Base-by-base conservation (phyloP, 2,113 vertebrate genomes). In the Agapornis roseicollis region DNA sequence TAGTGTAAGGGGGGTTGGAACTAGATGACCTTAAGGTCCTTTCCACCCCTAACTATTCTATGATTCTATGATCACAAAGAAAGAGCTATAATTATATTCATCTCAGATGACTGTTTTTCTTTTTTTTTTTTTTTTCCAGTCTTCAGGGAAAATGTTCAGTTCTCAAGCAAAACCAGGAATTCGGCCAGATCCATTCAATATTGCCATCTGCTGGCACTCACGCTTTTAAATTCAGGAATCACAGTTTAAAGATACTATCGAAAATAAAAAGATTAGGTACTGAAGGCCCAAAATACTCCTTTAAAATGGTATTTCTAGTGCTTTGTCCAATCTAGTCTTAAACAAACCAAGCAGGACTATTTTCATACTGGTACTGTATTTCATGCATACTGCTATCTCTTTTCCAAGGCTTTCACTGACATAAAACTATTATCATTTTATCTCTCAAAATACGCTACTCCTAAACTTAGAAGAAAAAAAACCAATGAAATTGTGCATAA, bases 191-290 rank as follows among this genome's bases (percentile, higher is more conserved):
- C 17, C 0, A 16, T 50, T 79, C 44, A 55, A 28, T 25, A 76
- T 25, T 5, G 81, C 88, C 93, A 88, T 31, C 96, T 96, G 60
- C 85, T 90, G 94, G 85, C 2, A 1, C 15, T 63, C 11, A 22
- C 13, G 42, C 33, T 63, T 93, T 55, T 52, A 56, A 77, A 42
- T 7, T 24, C 56, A 39, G 66, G 44, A 91, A 23, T 35, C 10
- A 1, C 2, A 42, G 6, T 18, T 52, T 15, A 28, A 49, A 69
- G 27, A 31, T 35, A 10, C 15, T 3, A 23, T 12, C 9, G 56
- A 65, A 78, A 86, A 84, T 17, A 16, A 33, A 63, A 12, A 0
- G 0, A 60, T 39, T 68, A 55, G 28, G 39, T 39, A n/a, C 0
- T 13, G 17, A n/a, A 69, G 17, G 22, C 31, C 12, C 11, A 14